Evolutionary conservation across 2,113 vertebrate species (phyloP).

Genomic region (Benitochromis conjunctus): DNA sequence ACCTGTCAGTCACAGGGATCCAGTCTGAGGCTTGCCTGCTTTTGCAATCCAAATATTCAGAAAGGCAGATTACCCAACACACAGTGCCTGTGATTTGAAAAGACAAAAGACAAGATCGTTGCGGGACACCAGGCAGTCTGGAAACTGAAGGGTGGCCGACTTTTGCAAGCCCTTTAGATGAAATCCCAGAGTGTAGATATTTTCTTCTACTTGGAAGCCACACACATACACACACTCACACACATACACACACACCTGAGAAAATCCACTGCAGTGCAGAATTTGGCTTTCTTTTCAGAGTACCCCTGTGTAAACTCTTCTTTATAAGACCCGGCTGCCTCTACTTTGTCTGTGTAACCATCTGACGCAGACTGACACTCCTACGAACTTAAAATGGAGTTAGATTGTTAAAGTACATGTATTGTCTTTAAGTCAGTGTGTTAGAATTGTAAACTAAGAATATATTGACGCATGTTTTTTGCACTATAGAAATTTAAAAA

Average conservation of each 20-base stretch:
- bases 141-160: neutral
- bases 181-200: constrained; percentile 2
- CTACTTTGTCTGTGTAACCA: neutral
- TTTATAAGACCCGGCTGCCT: neutral
- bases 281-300: neutral
- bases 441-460: neutral
- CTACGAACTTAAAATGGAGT: constrained; percentile 30
- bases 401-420: neutral
- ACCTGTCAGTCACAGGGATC: neutral
- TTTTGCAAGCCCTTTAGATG: constrained; percentile 35
- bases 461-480: neutral
- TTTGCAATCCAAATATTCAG: neutral
- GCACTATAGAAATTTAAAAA: neutral
- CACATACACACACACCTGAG: constrained; percentile 26
- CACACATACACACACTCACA: neutral
- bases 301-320: neutral
- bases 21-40: constrained; percentile 2
- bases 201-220: neutral
- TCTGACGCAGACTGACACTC: neutral
- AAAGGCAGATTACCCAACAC: neutral
- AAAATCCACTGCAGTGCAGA: constrained; percentile 48
- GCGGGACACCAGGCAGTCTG: neutral
- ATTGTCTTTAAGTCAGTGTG: neutral
- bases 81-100: neutral
- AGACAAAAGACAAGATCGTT: neutral